These are phyloP conservation scores for Imbricaverruca yamaguchii DNA, from an alignment of 2,888 invertebrate genomes.

Conservation along the genomic window DNA sequence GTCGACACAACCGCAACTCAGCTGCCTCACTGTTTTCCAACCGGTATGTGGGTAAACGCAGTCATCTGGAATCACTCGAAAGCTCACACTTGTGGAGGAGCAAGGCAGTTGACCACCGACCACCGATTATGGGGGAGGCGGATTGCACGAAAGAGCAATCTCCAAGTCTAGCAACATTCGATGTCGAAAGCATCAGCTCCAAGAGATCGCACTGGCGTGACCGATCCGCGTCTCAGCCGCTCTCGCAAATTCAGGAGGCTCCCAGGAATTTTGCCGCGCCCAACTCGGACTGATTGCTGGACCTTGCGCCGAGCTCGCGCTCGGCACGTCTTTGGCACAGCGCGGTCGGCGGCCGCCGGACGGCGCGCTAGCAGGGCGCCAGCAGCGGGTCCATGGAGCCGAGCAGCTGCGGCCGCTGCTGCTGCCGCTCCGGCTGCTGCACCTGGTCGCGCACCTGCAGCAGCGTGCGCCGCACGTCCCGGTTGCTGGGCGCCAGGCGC, in stretches of 20 bases:
- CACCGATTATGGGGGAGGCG: no score
- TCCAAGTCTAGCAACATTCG: background rate
- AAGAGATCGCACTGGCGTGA: background rate
- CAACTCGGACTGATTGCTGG: no score
- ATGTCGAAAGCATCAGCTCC: background rate
- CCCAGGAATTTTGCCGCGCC: background rate
- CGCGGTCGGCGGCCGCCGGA: background rate
- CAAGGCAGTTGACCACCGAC: no score
- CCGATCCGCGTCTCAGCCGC: background rate
- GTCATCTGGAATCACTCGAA: no score
- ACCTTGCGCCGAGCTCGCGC: no score
- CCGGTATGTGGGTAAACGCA: no score
- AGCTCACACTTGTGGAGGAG: no score
- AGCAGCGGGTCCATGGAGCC: background rate
- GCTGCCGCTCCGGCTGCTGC: background rate
- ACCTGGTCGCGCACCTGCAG: constrained; percentile 67
- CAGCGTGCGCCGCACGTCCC: constrained; percentile 65
- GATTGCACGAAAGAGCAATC: no score
- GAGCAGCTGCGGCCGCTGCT: background rate
- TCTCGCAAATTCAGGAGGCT: background rate
- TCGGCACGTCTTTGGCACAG: background rate
- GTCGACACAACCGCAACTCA: no score
- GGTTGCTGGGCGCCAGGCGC: constrained; percentile 59
- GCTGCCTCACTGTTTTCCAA: no score
- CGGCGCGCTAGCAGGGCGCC: background rate